Evolutionary conservation across 2,888 invertebrate species (phyloP).

Genomic region (Glyphotaelius pellucidus): DNA sequence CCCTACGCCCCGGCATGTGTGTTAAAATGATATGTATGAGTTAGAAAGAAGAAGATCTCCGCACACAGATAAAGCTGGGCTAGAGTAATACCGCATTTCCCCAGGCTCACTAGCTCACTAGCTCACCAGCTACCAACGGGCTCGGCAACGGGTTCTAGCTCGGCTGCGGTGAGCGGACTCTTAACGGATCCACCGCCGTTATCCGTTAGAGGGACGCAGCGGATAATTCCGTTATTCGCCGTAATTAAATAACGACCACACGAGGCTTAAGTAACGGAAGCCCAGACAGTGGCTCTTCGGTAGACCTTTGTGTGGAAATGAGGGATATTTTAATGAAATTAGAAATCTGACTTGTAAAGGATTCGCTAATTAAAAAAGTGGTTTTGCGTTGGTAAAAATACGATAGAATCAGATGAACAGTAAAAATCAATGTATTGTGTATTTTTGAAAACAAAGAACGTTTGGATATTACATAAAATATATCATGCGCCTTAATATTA

Average conservation of each 20-base stretch:
- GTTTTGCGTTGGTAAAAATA: neutral
- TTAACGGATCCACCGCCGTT: constrained; percentile 55
- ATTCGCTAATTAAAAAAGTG: neutral
- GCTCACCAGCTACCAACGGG: too few relatives aligned
- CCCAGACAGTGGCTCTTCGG: constrained; percentile 22
- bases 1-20: neutral
- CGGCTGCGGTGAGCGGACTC: constrained; percentile 50
- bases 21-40: neutral
- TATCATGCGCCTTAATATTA: too few relatives aligned
- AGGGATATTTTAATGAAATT: neutral
- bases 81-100: neutral
- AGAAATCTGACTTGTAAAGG: neutral
- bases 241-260: constrained; percentile 62
- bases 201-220: constrained; percentile 53
- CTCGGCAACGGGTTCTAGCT: neutral
- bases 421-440: too few relatives aligned
- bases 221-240: constrained; percentile 62
- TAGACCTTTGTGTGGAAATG: constrained; percentile 3
- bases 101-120: neutral
- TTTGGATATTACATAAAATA: too few relatives aligned
- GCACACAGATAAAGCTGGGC: neutral
- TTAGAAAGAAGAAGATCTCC: neutral
- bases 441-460: too few relatives aligned
- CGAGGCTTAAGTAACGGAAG: constrained; percentile 55
- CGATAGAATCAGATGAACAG: neutral